Evolutionary conservation across 2,888 invertebrate species (phyloP).

Genomic region (Miltochrista miniata): DNA sequence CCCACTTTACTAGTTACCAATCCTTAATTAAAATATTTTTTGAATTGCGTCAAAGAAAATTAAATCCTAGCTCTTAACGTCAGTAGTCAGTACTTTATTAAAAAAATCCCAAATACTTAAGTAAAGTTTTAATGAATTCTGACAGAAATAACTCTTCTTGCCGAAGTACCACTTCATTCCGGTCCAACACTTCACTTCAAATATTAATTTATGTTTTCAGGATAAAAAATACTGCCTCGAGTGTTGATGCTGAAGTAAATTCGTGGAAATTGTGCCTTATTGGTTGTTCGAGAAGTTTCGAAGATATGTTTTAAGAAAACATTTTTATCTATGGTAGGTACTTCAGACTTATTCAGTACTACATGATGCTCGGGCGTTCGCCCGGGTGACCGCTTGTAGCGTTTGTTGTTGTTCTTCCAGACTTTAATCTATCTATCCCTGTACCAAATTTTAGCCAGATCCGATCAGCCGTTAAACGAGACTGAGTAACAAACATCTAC

Average conservation of each 20-base stretch:
- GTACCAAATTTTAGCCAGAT: too few species aligned
- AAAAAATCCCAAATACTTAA: background rate
- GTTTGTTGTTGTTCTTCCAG: too few species aligned
- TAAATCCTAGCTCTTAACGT: background rate
- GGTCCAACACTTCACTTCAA: background rate
- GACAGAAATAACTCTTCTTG: background rate
- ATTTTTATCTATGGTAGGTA: too few species aligned
- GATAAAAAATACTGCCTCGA: background rate
- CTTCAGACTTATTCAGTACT: too few species aligned
- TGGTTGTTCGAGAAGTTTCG: too few species aligned
- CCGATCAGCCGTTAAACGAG: too few species aligned
- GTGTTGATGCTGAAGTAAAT: background rate
- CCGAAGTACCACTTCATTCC: background rate
- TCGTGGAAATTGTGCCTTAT: background rate
- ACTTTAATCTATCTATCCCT: too few species aligned
- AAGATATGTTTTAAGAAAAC: too few species aligned
- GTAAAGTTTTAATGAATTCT: background rate
- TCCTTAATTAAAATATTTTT: background rate
- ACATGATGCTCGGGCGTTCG: too few species aligned
- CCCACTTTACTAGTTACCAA: too few species aligned
- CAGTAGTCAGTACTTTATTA: background rate
- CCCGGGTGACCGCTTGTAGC: too few species aligned
- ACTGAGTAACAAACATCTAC: too few species aligned
- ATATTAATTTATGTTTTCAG: background rate
- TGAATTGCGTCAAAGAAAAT: background rate